Percentiles rank a stretch among this genome's conserved stretches.
Conservation (phyloP, 2,888 invertebrate genomes). For the Alviniconcha strummeri region DNA sequence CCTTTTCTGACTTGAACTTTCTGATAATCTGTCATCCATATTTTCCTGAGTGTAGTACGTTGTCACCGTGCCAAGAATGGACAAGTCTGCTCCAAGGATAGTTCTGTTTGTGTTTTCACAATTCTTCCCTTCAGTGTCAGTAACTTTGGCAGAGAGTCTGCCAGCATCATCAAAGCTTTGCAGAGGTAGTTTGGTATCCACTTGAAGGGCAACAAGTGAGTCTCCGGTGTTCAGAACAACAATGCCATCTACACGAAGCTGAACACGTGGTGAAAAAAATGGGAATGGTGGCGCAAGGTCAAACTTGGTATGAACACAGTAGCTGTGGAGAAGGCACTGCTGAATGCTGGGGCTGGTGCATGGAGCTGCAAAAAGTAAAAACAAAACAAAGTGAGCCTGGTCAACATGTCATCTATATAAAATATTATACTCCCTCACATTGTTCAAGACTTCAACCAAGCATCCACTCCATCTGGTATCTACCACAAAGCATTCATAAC, state of each 20-base stretch:
- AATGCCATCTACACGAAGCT: conserved; percentile 76
- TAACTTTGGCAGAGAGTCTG: conserved; percentile 37
- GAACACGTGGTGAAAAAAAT: conserved; percentile 65
- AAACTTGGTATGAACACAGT: conserved; percentile 93
- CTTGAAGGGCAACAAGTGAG: conserved; percentile 84
- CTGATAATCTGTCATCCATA: conserved; percentile 24
- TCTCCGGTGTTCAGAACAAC: conserved; percentile 90
- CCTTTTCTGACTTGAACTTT: conserved; percentile 41
- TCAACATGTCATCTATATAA: no score
- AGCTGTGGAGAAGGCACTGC: conserved; percentile 88
- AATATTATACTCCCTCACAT: no score
- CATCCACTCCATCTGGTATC: no score
- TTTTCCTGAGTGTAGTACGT: conserved; percentile 43
- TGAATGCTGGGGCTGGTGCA: conserved; percentile 36
- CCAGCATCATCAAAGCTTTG: conserved; percentile 45
- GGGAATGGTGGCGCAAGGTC: conserved; percentile 82
- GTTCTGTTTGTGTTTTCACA: conserved; percentile 37
- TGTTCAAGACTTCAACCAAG: no score
- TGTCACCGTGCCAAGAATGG: conserved; percentile 43
- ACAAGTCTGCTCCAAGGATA: conserved; percentile 43
- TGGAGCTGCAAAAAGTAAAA: conserved; percentile 16
- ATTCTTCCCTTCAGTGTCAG: conserved; percentile 2
- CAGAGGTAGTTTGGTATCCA: conserved; percentile 43
- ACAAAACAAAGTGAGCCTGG: no score
- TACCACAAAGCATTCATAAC: no score